Evolutionary conservation across 53 echinoderm and acorn worm species (phyloP), one percentile per base, ranked within the genome.

Genomic region (Glandiceps talaboti): DNA sequence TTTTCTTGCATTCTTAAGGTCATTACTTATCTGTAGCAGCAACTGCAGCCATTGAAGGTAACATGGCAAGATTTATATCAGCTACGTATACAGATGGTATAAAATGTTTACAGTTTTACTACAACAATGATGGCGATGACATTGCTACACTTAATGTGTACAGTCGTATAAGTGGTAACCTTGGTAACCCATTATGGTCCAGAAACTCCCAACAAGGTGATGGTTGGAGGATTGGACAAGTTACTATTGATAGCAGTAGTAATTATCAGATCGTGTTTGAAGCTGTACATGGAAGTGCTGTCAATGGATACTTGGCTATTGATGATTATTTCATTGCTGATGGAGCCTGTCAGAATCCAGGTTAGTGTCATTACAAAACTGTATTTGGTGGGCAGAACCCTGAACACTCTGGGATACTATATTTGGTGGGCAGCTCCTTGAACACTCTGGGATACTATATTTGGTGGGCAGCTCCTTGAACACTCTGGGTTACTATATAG

Each of bases 291-390:
- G 88, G 85, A 6, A 82, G 79, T 0, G 79, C 85, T 14, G 25
- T 73, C 14, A 31, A 33, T 28, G 91, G 91, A 26, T 87, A 91
- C 29, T 80, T 91, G 26, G 90, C 88, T 26, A 74, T 93, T 1
- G 90, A 94, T 76, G 94, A 94, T 64, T 80, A 91, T 27, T 82
- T 83, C n/a, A 76, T 94, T 32, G 81, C 87, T 33, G 89, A 83
- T 73, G 88, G 88, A 79, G 75, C 79, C 64, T 88, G 88, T 26
- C 31, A 33, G 30, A 82, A 77, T 29, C 88, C 80, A 29, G 88
- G 88, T 88, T 25, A 72, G 80, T 25, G 27, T 31, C 28, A 75
- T 75, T 28, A 14, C n/a, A n/a, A n/a, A n/a, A n/a, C n/a, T n/a
- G n/a, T n/a, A n/a, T n/a, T n/a, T n/a, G n/a, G n/a, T n/a, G n/a